phyloP scores from a whole-genome alignment of 2,888 invertebrate genomes.

The Iphiclides podalirius region DNA sequence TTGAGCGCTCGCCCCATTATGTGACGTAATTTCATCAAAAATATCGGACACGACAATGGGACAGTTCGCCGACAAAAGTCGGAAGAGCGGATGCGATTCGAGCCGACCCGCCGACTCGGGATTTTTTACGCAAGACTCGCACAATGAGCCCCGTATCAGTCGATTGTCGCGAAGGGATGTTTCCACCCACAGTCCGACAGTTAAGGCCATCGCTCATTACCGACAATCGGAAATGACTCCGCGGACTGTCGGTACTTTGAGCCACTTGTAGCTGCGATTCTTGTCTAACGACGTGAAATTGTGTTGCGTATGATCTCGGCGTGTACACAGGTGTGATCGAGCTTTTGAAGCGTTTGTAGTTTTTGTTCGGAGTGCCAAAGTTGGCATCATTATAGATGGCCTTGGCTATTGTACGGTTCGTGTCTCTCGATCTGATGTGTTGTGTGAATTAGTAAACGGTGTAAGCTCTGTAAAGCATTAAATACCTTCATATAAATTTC shows the following conservation, averaged over 20 bases:
- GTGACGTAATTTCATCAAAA: constrained; percentile 78
- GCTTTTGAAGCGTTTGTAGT: constrained; percentile 23
- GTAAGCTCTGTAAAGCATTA: background rate
- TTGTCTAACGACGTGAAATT: constrained; percentile 41
- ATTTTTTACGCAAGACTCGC: constrained; percentile 67
- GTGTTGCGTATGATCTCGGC: constrained; percentile 39
- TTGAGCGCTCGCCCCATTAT: constrained; percentile 64
- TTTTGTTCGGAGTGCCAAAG: constrained; percentile 14
- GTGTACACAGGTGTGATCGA: constrained; percentile 56
- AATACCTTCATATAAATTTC: background rate
- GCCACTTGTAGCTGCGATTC: constrained; percentile 52
- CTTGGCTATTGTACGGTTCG: constrained; percentile 4
- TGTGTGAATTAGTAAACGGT: background rate
- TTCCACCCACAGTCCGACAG: constrained; percentile 81
- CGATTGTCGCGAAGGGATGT: constrained; percentile 72
- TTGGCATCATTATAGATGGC: constrained; percentile 19
- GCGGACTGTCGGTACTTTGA: constrained; percentile 63
- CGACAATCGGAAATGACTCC: constrained; percentile 72
- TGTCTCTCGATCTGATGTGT: background rate
- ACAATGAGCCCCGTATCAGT: constrained; percentile 45
- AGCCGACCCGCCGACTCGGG: constrained; percentile 61
- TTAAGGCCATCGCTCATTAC: constrained; percentile 72
- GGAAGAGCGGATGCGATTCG: constrained; percentile 79
- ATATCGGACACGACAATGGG: constrained; percentile 69
- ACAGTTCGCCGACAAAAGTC: constrained; percentile 70